phyloP scores from a whole-genome alignment of 2,113 vertebrate species.

The Synodontis membranacea region DNA sequence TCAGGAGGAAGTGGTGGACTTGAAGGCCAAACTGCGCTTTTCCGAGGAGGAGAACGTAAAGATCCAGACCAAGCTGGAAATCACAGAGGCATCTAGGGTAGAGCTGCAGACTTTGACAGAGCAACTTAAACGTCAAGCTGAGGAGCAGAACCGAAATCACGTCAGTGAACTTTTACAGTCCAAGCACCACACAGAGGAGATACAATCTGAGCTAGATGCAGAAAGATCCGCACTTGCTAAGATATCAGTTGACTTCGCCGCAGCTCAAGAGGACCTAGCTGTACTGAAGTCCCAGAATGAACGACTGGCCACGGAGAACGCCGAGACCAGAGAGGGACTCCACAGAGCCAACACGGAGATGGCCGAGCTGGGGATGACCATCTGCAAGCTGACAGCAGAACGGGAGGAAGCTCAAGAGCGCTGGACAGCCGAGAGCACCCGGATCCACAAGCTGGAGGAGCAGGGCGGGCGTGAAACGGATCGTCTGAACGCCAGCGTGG shows the following conservation, averaged over 20 bases:
- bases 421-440: conserved; percentile 59
- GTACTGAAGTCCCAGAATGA: conserved; percentile 70
- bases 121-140: conserved; percentile 80
- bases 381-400: conserved; percentile 80
- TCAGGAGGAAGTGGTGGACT: conserved; percentile 72
- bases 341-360: conserved; percentile 85
- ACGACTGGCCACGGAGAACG: conserved; percentile 71
- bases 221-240: conserved; percentile 48
- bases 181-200: conserved; percentile 71
- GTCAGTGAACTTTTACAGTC: conserved; percentile 77
- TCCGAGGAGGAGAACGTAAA: conserved; percentile 72
- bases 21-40: conserved; percentile 74
- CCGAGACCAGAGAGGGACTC: conserved; percentile 81
- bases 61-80: conserved; percentile 73
- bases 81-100: conserved; percentile 66
- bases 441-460: conserved; percentile 69
- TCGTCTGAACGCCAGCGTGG: conserved; percentile 68
- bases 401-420: conserved; percentile 70
- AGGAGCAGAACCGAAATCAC: conserved; percentile 80
- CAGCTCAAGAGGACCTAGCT: conserved; percentile 71
- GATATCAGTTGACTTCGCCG: conserved; percentile 53
- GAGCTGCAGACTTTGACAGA: conserved; percentile 80
- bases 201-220: conserved; percentile 64
- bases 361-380: conserved; percentile 85
- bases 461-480: conserved; percentile 64